Evolutionary conservation across 2,888 invertebrate genomes (phyloP).

Genomic region (Agrochola lychnidis): DNA sequence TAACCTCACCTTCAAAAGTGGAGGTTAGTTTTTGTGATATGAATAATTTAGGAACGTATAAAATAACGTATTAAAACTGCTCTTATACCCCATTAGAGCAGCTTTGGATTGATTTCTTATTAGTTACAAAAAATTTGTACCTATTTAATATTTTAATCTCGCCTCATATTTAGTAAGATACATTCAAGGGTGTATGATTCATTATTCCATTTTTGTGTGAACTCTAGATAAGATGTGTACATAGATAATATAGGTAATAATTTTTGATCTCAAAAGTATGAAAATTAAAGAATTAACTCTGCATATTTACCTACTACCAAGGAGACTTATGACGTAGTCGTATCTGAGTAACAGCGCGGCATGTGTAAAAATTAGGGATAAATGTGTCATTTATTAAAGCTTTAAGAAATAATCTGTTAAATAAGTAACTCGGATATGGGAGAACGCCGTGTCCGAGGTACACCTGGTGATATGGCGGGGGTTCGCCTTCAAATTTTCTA

Average conservation of each 20-base stretch:
- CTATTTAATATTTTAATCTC: constrained; percentile 6
- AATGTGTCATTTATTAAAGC: constrained; percentile 18
- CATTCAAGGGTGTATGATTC: not conserved
- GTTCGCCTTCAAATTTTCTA: not conserved
- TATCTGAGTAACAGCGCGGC: not conserved
- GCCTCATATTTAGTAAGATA: not conserved
- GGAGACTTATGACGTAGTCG: constrained; percentile 1
- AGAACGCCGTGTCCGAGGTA: not conserved
- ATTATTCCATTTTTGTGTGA: constrained; percentile 1
- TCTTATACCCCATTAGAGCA: not conserved
- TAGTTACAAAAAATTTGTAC: not conserved
- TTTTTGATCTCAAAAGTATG: constrained; percentile 45
- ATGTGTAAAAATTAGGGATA: constrained; percentile 16
- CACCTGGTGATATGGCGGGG: not conserved
- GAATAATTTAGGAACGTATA: no score
- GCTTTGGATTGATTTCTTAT: constrained; percentile 11
- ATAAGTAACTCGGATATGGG: not conserved
- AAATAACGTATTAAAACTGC: no score
- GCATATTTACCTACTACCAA: not conserved
- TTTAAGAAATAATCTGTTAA: constrained; percentile 14
- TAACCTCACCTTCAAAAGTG: constrained; percentile 15
- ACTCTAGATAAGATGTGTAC: constrained; percentile 4
- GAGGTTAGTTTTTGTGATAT: constrained; percentile 28
- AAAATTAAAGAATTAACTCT: constrained; percentile 15
- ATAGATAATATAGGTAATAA: constrained; percentile 5